Conservation (phyloP, 2,797 vertebrate genomes). For the Micromesistius poutassou region DNA sequence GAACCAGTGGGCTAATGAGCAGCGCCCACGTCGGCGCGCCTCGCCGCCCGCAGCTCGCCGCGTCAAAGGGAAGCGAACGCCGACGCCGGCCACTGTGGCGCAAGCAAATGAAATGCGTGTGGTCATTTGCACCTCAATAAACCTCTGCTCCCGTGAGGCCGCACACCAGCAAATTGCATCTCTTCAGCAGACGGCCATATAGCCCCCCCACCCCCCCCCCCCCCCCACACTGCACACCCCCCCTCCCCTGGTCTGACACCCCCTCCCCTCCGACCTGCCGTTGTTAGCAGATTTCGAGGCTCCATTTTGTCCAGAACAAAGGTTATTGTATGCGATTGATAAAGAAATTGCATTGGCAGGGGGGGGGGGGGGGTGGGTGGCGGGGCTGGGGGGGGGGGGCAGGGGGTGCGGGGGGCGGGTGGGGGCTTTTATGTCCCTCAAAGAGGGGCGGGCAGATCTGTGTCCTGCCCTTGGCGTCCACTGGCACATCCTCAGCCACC, state of each 20-base stretch:
- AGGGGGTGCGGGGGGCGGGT: neutral
- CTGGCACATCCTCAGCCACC: conserved; percentile 69
- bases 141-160: conserved; percentile 64
- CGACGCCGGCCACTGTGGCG: conserved; percentile 44
- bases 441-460: conserved; percentile 67
- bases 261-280: conserved; percentile 67
- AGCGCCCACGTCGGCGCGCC: conserved; percentile 51
- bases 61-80: conserved; percentile 49
- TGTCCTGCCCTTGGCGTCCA: conserved; percentile 71
- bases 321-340: conserved; percentile 76
- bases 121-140: conserved; percentile 68
- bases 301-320: conserved; percentile 76
- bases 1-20: conserved; percentile 71
- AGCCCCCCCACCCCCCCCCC: neutral
- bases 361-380: neutral
- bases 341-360: conserved; percentile 74
- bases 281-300: conserved; percentile 75
- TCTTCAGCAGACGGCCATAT: conserved; percentile 45
- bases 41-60: conserved; percentile 35
- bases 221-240: neutral
- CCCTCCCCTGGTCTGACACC: conserved; percentile 30
- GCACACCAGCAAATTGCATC: conserved; percentile 66
- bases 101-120: conserved; percentile 62
- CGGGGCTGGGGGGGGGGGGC: conserved; percentile 19
- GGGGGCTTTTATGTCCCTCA: conserved; percentile 67